phyloP scores from a whole-genome alignment of 1,140 invertebrate genomes.

The Dinothrombium tinctorium region DNA sequence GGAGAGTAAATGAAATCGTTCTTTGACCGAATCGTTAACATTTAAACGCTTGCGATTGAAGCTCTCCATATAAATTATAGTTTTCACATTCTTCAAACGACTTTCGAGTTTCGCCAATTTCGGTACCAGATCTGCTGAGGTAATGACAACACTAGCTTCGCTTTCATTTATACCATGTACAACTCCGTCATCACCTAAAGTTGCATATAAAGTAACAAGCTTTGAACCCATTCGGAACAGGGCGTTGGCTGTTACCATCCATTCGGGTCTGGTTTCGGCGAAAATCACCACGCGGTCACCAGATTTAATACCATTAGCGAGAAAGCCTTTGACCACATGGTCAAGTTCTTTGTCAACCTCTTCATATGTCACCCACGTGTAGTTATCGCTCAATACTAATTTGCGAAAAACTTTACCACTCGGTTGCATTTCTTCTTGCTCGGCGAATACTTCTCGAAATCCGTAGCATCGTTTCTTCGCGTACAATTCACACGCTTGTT shows the following conservation, averaged over 20 bases:
- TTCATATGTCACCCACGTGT: conserved; percentile 63
- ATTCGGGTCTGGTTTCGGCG: conserved; percentile 87
- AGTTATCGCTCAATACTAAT: conserved; percentile 50
- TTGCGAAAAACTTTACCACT: conserved; percentile 93
- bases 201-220: conserved; percentile 90
- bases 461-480: conserved; percentile 47
- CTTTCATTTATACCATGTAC: conserved; percentile 89
- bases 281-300: conserved; percentile 65
- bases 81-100: conserved; percentile 4
- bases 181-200: conserved; percentile 82
- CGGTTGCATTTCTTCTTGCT: conserved; percentile 75
- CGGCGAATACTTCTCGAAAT: conserved; percentile 63
- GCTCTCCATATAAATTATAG: conserved; percentile 10
- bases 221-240: conserved; percentile 14
- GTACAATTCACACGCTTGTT: conserved; percentile 44
- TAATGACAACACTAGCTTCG: conserved; percentile 37
- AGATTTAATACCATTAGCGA: conserved; percentile 32
- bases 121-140: conserved; percentile 16
- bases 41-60: too few relatives aligned
- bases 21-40: not conserved
- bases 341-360: conserved; percentile 48
- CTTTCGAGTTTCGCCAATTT: conserved; percentile 4
- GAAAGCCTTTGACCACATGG: conserved; percentile 51
- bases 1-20: not conserved
- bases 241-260: conserved; percentile 72